These are phyloP conservation scores for Drosophila hydei DNA, from an alignment of 1,140 invertebrate species.

Conservation along the genomic window DNA sequence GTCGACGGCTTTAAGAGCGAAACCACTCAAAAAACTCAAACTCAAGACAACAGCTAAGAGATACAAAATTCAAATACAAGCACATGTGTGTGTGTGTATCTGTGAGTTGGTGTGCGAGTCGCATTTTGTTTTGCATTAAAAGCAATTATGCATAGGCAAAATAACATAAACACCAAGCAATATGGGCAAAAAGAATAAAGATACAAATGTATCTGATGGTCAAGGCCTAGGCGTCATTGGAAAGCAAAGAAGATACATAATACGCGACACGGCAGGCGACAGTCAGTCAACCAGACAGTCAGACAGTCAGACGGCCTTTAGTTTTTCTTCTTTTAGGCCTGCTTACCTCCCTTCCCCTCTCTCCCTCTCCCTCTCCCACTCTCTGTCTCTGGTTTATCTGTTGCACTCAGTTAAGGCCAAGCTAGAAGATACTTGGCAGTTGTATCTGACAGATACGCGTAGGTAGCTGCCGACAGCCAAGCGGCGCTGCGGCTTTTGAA, in stretches of 20 bases:
- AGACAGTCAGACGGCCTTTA: too few species aligned
- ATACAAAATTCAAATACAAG: slow-evolving; percentile 28
- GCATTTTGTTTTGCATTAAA: slow-evolving; percentile 31
- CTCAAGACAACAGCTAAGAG: slow-evolving; percentile 47
- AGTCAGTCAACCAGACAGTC: not conserved
- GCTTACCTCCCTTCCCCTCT: not conserved
- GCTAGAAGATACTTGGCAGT: slow-evolving; percentile 3
- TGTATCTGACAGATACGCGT: slow-evolving; percentile 32
- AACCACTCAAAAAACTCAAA: slow-evolving; percentile 5
- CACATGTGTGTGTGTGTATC: slow-evolving; percentile 30
- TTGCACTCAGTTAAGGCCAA: slow-evolving; percentile 10
- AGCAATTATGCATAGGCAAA: slow-evolving; percentile 14
- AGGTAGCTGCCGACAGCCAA: not conserved
- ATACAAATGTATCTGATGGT: slow-evolving; percentile 47
- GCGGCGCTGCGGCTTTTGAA: not conserved
- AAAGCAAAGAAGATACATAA: slow-evolving; percentile 15
- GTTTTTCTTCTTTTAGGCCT: slow-evolving; percentile 20
- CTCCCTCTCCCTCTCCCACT: too few species aligned
- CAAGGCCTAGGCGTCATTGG: slow-evolving; percentile 49
- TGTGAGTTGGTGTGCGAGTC: slow-evolving; percentile 1
- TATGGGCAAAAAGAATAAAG: slow-evolving; percentile 2
- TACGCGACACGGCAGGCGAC: not conserved
- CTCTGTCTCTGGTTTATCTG: too few species aligned
- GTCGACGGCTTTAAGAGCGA: slow-evolving; percentile 55
- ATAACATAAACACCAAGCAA: slow-evolving; percentile 25